Evolutionary conservation across 2,888 invertebrate genomes (phyloP), one percentile per base, ranked within the genome.

Genomic region (Agrotis segetum): DNA sequence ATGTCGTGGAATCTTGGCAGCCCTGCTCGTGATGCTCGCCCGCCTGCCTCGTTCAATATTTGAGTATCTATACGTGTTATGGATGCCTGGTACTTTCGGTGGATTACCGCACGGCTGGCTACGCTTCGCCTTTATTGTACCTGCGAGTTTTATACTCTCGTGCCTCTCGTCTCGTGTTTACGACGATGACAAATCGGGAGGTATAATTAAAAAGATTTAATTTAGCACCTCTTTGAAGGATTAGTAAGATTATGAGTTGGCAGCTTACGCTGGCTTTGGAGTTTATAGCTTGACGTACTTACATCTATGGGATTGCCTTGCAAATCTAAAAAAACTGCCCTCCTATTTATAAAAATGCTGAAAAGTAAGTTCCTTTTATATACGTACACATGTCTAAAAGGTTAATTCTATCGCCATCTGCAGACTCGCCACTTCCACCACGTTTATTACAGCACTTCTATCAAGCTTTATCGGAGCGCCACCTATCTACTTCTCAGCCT

Each of bases 1-100:
- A 29, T 66, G 66, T 73, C 61, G 66, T 53, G 62, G 68, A 69
- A 77, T 81, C 81, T 80, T 79, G 66, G 71, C 86, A 87, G 64
- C 87, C 87, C 87, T 87, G 81, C 61, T 69, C 67, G 83, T 83
- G 88, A 90, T 90, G 91, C 88, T 90, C 91, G 91, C 88, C 88
- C 90, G 88, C 89, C 88, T 87, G 88, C 87, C 89, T 90, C 91
- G 87, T 85, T 89, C 88, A 89, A 92, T 92, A 91, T 90, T 90
- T 85, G 89, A 88, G 88, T 88, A 88, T 89, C 87, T 90, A 86
- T 88, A 89, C 86, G 84, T 85, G 86, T 88, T 91, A 91, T 92
- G 89, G 82, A 85, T 85, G 90, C 93, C 89, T 91, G 92, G 93
- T 93, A 91, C 89, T 87, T 87, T 81, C 82, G 87, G 87, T 86